These are phyloP conservation scores for Diarsia dahlii DNA, from an alignment of 2,888 invertebrate genomes.

Conservation along the genomic window DNA sequence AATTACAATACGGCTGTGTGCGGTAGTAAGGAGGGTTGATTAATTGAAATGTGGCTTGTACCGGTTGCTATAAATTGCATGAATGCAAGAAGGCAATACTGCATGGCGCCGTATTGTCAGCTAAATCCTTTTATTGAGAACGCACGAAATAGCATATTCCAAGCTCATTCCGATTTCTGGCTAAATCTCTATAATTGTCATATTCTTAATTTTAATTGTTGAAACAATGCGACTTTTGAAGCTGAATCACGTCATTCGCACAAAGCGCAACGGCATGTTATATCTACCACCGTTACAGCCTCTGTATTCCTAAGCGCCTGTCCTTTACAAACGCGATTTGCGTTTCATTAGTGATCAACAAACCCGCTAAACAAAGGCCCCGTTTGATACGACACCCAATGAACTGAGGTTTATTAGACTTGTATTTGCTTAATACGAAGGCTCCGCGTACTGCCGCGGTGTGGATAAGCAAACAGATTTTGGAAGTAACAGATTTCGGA, in stretches of 20 bases:
- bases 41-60: constrained; percentile 21
- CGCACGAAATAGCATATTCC: background rate
- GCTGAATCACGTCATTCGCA: background rate
- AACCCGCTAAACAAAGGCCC: constrained; percentile 65
- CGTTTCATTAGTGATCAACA: constrained; percentile 65
- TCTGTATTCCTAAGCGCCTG: constrained; percentile 27
- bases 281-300: constrained; percentile 16
- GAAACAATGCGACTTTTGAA: background rate
- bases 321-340: constrained; percentile 65
- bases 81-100: background rate
- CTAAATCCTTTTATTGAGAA: background rate
- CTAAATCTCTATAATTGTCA: background rate
- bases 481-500: constrained; percentile 77
- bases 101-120: background rate
- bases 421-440: constrained; percentile 78
- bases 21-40: constrained; percentile 20
- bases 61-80: constrained; percentile 24
- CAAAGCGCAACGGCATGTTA: background rate
- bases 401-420: constrained; percentile 77
- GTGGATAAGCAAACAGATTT: constrained; percentile 77
- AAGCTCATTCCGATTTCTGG: background rate
- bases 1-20: constrained; percentile 26
- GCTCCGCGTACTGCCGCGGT: constrained; percentile 65
- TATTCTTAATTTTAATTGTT: background rate
- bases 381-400: constrained; percentile 70